Evolutionary conservation across 2,113 vertebrate genomes (phyloP).

Genomic region (Cephalopterus ornatus): DNA sequence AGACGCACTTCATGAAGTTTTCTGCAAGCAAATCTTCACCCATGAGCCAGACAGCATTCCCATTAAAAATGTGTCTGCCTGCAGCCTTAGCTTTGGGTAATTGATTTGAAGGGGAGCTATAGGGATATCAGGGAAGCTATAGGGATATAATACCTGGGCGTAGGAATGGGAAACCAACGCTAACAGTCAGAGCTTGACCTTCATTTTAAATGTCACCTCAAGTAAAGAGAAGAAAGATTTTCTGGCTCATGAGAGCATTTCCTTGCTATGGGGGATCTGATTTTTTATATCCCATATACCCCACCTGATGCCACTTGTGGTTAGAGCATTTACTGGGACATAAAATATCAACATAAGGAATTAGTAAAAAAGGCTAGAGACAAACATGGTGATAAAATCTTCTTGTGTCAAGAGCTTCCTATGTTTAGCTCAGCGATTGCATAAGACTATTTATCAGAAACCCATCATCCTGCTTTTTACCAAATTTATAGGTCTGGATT

Average conservation of each 20-base stretch:
- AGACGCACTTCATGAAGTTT: not conserved
- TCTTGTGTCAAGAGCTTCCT: not conserved
- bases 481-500: not conserved
- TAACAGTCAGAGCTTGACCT: not conserved
- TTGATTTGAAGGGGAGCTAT: not conserved
- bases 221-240: not conserved
- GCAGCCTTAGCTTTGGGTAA: not conserved
- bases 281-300: not conserved
- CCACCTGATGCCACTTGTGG: not conserved
- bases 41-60: not conserved
- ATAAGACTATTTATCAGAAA: not conserved
- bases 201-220: not conserved
- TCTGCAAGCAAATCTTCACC: not conserved
- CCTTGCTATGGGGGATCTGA: not conserved
- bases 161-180: not conserved
- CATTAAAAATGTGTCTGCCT: not conserved
- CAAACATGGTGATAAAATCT: not conserved
- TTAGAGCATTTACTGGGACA: not conserved
- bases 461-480: accelerated
- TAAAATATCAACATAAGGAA: not conserved
- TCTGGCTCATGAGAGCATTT: not conserved
- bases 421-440: not conserved
- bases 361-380: not conserved
- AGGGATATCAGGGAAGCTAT: not conserved
- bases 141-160: not conserved